Base-by-base conservation (phyloP, 2,797 vertebrate species). In the Pipistrellus kuhlii region DNA sequence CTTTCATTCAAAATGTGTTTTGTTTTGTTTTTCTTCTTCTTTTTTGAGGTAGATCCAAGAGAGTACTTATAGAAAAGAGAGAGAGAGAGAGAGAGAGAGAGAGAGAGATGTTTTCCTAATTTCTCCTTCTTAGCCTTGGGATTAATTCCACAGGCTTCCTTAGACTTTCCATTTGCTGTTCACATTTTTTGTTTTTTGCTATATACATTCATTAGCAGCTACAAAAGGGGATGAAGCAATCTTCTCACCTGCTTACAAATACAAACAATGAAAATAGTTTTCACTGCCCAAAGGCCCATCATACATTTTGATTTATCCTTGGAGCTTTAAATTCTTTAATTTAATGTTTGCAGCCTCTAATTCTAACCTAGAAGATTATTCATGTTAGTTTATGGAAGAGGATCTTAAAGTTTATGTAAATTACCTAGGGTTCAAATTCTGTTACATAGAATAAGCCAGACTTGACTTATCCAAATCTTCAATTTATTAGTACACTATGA, bases 151-250 rank as follows among this genome's bases (percentile, higher is more conserved):
- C 2, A 51, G 18, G 88, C 51, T 76, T 57, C 44, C 20, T 62
- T 51, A 18, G 32, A 82, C n/a, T 77, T 90, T 41, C 21, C 25
- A 53, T 68, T 51, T 72, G 4, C 18, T 81, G 13, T 30, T 41
- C 32, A 27, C 8, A 20, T 53, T 68, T 91, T 95, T 62, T 1
- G 51, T 51, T 78, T 91, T 90, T 95, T 64, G n/a, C 12, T 62
- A 80, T 81, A 55, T 75, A 51, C 3, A 27, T 66, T 35, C 5
- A 38, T 59, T 35, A 73, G 18, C 7, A 85, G 12, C 17, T 44
- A 44, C 48, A 51, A 48, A 94, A 81, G 2, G 35, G 51, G 44
- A 46, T 23, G 21, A 71, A 5, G 1, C 14, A 73, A 62, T 73
- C 85, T 91, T 17, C 1, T 94, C 46, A 91, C n/a, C 20, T 76